phyloP scores from a whole-genome alignment of 2,113 vertebrate species.

The Perca schrenkii region DNA sequence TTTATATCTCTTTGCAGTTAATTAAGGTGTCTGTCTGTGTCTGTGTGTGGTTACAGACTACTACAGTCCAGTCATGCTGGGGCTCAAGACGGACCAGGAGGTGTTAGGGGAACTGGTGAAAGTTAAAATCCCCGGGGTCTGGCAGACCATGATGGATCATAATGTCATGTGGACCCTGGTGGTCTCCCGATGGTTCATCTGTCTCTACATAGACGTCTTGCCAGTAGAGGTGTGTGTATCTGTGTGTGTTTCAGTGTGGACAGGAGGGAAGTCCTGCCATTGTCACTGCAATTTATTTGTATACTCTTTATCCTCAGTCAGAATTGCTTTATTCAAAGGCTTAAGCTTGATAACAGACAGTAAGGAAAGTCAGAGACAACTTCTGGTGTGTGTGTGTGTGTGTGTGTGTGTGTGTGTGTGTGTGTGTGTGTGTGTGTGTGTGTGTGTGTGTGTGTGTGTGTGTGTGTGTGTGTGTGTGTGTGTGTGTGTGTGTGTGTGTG shows the following conservation, averaged over 20 bases:
- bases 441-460: no score
- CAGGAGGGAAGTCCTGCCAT: background rate
- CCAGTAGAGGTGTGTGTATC: conserved; percentile 91
- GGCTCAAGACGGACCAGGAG: conserved; percentile 95
- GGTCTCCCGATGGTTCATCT: conserved; percentile 97
- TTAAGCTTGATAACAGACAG: background rate
- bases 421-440: no score
- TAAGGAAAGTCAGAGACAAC: background rate
- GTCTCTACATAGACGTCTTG: conserved; percentile 94
- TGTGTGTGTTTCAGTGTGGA: background rate
- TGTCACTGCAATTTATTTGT: background rate
- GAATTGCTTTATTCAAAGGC: background rate
- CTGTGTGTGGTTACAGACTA: conserved; percentile 89
- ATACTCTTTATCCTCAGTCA: background rate
- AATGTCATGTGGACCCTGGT: conserved; percentile 93
- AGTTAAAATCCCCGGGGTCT: conserved; percentile 89
- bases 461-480: no score
- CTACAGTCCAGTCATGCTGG: conserved; percentile 93
- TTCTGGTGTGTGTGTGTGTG: no score
- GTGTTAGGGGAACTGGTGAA: conserved; percentile 94
- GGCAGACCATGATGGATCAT: conserved; percentile 89
- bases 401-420: no score
- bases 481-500: no score
- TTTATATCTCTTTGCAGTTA: background rate
- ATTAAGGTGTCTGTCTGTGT: no score